These are phyloP conservation scores for Zygaena filipendulae DNA, from an alignment of 2,888 invertebrate species.

Conservation along the genomic window DNA sequence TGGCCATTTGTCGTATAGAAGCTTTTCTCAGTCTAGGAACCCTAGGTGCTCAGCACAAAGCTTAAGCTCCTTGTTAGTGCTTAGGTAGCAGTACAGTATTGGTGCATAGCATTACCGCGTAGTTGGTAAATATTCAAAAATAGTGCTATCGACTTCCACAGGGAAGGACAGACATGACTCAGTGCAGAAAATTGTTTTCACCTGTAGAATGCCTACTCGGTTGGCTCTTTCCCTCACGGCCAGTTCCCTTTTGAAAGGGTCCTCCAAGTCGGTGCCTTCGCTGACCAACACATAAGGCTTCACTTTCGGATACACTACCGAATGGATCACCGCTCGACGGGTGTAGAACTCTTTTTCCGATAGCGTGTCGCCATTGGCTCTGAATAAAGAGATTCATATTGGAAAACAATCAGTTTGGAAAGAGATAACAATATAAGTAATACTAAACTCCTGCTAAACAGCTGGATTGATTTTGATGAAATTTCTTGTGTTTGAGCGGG, in stretches of 20 bases:
- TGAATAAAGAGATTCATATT: constrained; percentile 18
- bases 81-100: no score
- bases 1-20: no score
- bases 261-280: constrained; percentile 61
- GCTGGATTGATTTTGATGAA: no score
- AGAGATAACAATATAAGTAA: not conserved
- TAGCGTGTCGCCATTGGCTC: constrained; percentile 72
- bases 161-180: not conserved
- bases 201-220: constrained; percentile 77
- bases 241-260: constrained; percentile 75
- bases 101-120: no score
- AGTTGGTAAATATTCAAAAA: no score
- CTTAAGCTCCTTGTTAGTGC: no score
- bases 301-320: constrained; percentile 70
- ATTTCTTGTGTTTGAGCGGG: no score
- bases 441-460: no score
- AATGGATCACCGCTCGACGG: constrained; percentile 67
- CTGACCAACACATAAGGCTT: constrained; percentile 71
- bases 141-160: no score
- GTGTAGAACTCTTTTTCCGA: constrained; percentile 68
- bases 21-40: no score
- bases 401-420: no score
- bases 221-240: constrained; percentile 80
- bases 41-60: no score
- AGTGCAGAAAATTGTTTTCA: constrained; percentile 20